Evolutionary conservation across 2,113 vertebrate species (phyloP).

Genomic region (Raphicerus campestris): DNA sequence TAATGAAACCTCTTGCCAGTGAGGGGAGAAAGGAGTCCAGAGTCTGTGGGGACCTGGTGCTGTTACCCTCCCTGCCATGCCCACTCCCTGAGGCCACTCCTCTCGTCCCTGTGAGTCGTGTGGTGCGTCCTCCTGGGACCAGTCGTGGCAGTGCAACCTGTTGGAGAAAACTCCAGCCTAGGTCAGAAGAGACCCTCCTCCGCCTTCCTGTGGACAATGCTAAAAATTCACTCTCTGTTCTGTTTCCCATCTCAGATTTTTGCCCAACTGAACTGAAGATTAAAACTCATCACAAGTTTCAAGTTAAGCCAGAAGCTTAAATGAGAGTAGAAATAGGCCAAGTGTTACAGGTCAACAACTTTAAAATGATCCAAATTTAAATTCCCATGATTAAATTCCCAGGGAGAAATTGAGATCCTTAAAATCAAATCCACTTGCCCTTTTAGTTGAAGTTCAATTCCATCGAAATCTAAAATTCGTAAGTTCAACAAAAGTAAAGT

Average conservation of each 20-base stretch:
- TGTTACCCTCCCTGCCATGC: fast-evolving
- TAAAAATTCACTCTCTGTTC: background rate
- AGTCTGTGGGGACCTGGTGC: background rate
- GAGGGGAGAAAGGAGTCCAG: background rate
- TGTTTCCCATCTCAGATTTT: background rate
- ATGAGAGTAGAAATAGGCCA: background rate
- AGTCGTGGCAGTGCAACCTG: background rate
- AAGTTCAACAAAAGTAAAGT: background rate
- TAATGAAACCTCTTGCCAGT: background rate
- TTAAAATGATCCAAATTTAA: background rate
- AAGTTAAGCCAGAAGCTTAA: background rate
- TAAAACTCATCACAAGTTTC: background rate
- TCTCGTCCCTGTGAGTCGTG: fast-evolving
- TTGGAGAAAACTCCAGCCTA: background rate
- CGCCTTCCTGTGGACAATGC: background rate
- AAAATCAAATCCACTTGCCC: background rate
- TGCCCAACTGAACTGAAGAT: background rate
- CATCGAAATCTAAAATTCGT: background rate
- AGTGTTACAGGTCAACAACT: background rate
- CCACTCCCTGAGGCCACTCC: no score
- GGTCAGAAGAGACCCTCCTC: background rate
- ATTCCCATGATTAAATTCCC: background rate
- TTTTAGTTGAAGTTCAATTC: slow-evolving; percentile 10
- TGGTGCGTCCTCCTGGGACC: background rate
- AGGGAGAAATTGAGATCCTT: background rate